Conservation (phyloP, 2,113 vertebrate species). For the Australoheros scitulus region DNA sequence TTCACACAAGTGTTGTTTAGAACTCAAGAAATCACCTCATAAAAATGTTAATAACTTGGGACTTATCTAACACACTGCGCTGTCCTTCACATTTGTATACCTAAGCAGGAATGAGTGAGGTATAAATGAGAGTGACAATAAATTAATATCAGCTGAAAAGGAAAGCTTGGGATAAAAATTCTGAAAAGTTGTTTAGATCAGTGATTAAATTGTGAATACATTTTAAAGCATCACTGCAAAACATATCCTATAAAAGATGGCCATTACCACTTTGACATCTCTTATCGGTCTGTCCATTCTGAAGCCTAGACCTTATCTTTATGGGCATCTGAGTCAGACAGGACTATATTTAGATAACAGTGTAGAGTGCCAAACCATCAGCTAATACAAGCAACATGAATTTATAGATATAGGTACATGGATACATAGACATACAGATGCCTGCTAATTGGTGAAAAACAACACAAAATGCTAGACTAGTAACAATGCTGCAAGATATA, state of each 20-base stretch:
- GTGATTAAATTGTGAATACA: neutral
- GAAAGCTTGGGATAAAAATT: neutral
- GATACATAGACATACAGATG: neutral
- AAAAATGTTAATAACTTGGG: conserved; percentile 2
- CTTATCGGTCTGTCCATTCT: neutral
- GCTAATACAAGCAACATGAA: neutral
- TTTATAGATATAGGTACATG: neutral
- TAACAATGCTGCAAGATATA: no score
- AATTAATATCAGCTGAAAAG: neutral
- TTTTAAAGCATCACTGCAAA: neutral
- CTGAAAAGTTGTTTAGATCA: neutral
- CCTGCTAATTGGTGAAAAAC: neutral
- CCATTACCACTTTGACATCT: no score
- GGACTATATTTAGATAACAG: neutral
- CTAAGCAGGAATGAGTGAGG: neutral
- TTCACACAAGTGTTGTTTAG: conserved; percentile 30
- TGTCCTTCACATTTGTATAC: neutral
- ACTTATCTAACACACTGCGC: neutral
- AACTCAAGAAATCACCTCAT: conserved; percentile 33
- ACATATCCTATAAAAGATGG: neutral
- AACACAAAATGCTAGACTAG: neutral
- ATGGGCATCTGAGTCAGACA: neutral
- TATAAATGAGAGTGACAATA: neutral
- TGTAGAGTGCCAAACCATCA: neutral
- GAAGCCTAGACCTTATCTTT: neutral